These are phyloP conservation scores for Centropristis striata DNA, from an alignment of 2,113 vertebrate genomes.

Conservation along the genomic window DNA sequence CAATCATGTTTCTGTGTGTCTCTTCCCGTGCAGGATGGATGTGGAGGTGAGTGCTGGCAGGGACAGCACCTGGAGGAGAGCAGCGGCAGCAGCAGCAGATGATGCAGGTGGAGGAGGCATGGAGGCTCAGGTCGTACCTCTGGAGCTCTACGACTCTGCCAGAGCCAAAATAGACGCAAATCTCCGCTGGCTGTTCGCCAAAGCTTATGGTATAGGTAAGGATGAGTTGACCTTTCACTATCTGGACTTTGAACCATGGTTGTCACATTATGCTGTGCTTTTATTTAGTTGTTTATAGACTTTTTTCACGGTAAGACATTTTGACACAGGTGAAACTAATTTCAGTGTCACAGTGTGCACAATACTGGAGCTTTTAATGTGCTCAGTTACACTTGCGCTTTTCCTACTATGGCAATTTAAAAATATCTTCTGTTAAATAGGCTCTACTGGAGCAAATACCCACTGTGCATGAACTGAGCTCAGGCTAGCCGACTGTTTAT, in stretches of 20 bases:
- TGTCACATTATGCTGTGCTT: background rate
- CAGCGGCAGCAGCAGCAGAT: conserved; percentile 26
- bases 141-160: conserved; percentile 77
- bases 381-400: too few species aligned
- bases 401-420: too few species aligned
- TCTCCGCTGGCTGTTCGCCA: conserved; percentile 97
- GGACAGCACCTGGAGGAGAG: conserved; percentile 74
- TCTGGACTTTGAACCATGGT: background rate
- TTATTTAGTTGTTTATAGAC: background rate
- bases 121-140: conserved; percentile 69
- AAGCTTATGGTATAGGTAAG: conserved; percentile 95
- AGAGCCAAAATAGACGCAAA: conserved; percentile 98
- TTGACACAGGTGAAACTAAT: too few species aligned
- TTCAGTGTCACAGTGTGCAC: too few species aligned
- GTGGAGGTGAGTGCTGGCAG: conserved; percentile 75
- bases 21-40: conserved; percentile 70
- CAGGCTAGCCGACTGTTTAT: too few species aligned
- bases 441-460: background rate
- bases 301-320: too few species aligned
- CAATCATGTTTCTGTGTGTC: background rate
- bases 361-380: too few species aligned
- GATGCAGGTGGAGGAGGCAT: conserved; percentile 43
- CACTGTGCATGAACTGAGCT: background rate
- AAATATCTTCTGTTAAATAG: too few species aligned
- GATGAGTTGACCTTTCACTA: background rate